Evolutionary conservation across 2,797 vertebrate species (phyloP).

Genomic region (Tragopan temminckii): DNA sequence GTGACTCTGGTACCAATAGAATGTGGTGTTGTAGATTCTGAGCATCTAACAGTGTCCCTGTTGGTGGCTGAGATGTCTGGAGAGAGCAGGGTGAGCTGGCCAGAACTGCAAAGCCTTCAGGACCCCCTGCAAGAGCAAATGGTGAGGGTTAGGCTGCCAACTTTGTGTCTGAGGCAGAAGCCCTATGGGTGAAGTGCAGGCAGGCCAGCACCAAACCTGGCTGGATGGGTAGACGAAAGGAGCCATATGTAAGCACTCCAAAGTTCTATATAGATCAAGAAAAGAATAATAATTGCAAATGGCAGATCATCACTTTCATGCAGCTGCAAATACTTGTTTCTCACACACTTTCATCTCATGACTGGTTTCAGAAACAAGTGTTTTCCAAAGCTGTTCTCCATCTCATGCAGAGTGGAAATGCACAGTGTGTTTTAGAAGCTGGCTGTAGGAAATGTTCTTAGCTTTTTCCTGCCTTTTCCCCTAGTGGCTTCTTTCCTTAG

Average conservation of each 20-base stretch:
- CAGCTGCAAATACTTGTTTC: slow-evolving; percentile 42
- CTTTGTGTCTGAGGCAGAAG: background rate
- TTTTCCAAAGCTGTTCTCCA: slow-evolving; percentile 45
- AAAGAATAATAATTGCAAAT: slow-evolving; percentile 10
- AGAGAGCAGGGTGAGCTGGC: background rate
- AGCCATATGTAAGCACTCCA: background rate
- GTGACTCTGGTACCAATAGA: background rate
- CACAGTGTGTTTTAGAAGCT: slow-evolving; percentile 48
- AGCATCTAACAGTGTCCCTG: background rate
- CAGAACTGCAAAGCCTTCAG: background rate
- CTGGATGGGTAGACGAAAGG: background rate
- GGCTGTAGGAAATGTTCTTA: slow-evolving; percentile 65
- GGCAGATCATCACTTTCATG: background rate
- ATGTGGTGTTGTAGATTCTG: background rate
- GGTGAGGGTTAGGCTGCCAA: background rate
- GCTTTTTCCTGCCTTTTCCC: slow-evolving; percentile 58
- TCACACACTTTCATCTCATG: background rate
- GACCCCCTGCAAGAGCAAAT: background rate
- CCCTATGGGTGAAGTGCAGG: background rate
- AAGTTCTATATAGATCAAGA: background rate
- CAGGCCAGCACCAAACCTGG: background rate
- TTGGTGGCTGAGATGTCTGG: background rate
- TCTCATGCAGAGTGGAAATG: slow-evolving; percentile 24
- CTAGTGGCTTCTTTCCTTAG: slow-evolving; percentile 52
- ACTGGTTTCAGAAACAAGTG: background rate